Base-by-base conservation (phyloP, 2,113 vertebrate species). In the Cyprichromis sp. region DNA sequence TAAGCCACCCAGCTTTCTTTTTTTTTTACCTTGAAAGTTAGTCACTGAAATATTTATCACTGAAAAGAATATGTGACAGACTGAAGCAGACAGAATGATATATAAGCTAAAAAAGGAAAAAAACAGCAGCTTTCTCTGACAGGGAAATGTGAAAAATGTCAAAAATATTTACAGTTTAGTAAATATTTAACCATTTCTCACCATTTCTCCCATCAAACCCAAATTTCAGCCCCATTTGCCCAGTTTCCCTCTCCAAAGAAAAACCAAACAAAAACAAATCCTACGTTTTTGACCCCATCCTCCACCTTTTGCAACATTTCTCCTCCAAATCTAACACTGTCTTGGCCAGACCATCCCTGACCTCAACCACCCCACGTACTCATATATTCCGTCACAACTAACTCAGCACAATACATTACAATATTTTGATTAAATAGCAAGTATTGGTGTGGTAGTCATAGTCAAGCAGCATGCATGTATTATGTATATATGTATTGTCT, bases 341-440 rank as follows among this genome's bases (percentile, higher is more conserved):
- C 90, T 93, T 81, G 91, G 89, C 87, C 95, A 88, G 59, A 91
- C 88, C 90, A 93, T 86, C 92, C 95, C 93, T 86, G 85, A 94
- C 93, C 93, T 95, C 83, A 88, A 81, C 93, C 79, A 73, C 90
- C 93, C 92, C 92, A 91, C 68, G 81, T 86, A 90, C 86, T 93
- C 90, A 93, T 88, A 82, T 61, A 91, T 52, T 92, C 83, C 80
- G 84, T 87, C 80, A 88, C 88, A 88, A 95, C 94, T 93, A 94
- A 96, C 92, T 73, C 9, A 83, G 63, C 42, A 81, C 54, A 89
- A 76, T 52, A 71, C 52, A 68, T 24, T 29, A 34, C 55, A 81
- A 76, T 80, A 86, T 84, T 24, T 52, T 42, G 17, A 86, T 76
- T 34, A 53, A 42, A 80, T 12, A 79, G 59, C 12, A 21, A 68